Percentiles rank a stretch among this genome's conserved stretches.
Conservation (phyloP, 2,888 invertebrate species). For the Amphipoea oculea region DNA sequence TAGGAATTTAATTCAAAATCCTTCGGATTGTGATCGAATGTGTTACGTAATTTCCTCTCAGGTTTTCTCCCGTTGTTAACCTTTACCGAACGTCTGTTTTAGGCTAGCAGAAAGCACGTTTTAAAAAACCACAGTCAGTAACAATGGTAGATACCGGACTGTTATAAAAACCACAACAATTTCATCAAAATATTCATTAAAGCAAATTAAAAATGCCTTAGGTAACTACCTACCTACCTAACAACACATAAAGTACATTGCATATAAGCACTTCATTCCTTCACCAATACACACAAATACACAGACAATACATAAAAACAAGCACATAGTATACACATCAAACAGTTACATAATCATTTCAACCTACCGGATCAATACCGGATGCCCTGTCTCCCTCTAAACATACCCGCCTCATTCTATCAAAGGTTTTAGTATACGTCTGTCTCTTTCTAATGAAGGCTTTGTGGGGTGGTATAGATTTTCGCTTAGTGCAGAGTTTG, state of each 20-base stretch:
- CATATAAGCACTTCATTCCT: neutral
- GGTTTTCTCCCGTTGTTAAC: neutral
- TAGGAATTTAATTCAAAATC: neutral
- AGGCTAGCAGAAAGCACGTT: neutral
- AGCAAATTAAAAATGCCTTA: neutral
- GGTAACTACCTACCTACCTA: neutral
- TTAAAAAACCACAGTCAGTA: neutral
- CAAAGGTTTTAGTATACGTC: conserved; percentile 22
- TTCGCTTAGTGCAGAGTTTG: conserved; percentile 56
- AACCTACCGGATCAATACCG: conserved; percentile 70
- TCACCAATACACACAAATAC: neutral
- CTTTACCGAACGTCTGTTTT: neutral
- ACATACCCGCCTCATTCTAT: conserved; percentile 49
- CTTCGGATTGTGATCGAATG: neutral
- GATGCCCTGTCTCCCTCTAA: conserved; percentile 57
- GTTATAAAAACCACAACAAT: neutral
- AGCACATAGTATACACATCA: conserved; percentile 37
- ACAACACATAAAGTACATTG: neutral
- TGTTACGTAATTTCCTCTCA: neutral
- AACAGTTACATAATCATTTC: conserved; percentile 52
- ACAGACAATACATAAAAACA: conserved; percentile 4
- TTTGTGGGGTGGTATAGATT: conserved; percentile 56
- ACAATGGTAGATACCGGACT: neutral
- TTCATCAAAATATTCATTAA: neutral
- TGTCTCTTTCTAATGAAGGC: conserved; percentile 49